Percentiles rank a stretch among this genome's conserved stretches.
Conservation (phyloP, 2,888 invertebrate species). For the Drosophila vallismaia region DNA sequence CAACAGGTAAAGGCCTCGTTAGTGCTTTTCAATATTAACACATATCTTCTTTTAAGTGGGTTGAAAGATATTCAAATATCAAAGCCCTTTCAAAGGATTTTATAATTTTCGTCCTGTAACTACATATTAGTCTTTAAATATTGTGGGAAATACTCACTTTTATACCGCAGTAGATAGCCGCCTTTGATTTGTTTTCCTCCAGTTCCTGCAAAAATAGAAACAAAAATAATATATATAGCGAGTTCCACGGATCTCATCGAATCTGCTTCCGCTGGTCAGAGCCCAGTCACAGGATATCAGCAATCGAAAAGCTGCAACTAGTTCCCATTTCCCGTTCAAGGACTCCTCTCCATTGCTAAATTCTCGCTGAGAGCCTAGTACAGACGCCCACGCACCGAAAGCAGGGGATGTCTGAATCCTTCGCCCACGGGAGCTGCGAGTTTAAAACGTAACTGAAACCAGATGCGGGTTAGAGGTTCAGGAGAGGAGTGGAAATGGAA, state of each 20-base stretch:
- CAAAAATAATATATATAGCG: neutral
- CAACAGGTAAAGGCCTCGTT: slow-evolving; percentile 2
- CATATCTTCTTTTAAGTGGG: neutral
- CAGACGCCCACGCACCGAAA: slow-evolving; percentile 23
- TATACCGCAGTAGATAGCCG: slow-evolving; percentile 90
- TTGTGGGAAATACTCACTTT: slow-evolving; percentile 87
- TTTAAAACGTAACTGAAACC: slow-evolving; percentile 15
- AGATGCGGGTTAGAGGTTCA: neutral
- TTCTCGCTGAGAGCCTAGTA: neutral
- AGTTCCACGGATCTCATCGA: slow-evolving; percentile 34
- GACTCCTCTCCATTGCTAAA: slow-evolving; percentile 12
- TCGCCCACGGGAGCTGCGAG: slow-evolving; percentile 7
- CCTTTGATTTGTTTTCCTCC: slow-evolving; percentile 90
- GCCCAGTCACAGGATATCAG: slow-evolving; percentile 13
- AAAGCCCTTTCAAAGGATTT: too few relatives aligned
- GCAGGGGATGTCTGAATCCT: neutral
- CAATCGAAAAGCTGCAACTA: slow-evolving; percentile 35
- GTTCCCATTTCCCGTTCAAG: slow-evolving; percentile 26
- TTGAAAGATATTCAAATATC: too few relatives aligned
- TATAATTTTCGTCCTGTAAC: too few relatives aligned
- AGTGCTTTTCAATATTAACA: neutral
- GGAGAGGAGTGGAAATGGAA: neutral
- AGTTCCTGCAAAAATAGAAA: slow-evolving; percentile 80
- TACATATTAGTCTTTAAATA: too few relatives aligned
- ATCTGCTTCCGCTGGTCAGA: slow-evolving; percentile 37